phyloP scores from a whole-genome alignment of 1,140 invertebrate species.

The Ips typographus region DNA sequence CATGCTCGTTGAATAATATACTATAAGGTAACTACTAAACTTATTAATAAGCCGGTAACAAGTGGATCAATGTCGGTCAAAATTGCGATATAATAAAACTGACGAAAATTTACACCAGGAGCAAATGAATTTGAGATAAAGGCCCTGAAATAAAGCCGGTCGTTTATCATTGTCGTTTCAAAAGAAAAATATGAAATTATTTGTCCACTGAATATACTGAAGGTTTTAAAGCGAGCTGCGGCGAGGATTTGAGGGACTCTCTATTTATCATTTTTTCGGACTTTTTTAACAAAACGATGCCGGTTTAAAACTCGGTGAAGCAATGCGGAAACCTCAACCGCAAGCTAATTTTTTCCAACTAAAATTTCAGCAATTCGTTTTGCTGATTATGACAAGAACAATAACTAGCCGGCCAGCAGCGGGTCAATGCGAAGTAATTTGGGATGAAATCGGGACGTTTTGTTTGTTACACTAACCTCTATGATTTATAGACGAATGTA shows the following conservation, averaged over 20 bases:
- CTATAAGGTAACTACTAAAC: background rate
- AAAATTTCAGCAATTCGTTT: no score
- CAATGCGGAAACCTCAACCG: no score
- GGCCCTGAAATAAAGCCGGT: conserved; percentile 18
- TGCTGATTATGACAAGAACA: no score
- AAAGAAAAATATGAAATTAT: conserved; percentile 27
- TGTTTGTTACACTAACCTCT: no score
- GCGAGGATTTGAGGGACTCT: conserved; percentile 10
- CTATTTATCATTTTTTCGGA: conserved; percentile 14
- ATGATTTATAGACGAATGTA: no score
- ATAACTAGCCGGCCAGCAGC: no score
- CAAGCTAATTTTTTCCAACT: no score
- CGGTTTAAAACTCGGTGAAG: no score
- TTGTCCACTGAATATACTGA: conserved; percentile 20
- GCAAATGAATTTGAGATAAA: conserved; percentile 29
- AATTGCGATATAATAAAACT: conserved; percentile 9
- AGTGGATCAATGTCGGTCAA: background rate
- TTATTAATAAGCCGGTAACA: background rate
- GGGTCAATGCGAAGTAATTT: no score
- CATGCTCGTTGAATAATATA: no score
- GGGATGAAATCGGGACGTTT: no score
- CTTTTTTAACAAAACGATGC: background rate
- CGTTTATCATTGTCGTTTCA: conserved; percentile 23
- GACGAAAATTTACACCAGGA: conserved; percentile 18
- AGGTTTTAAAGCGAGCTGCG: conserved; percentile 4